Evolutionary conservation across 2,113 vertebrate genomes (phyloP), one percentile per base, ranked within the genome.

Genomic region (Hiodon alosoides): DNA sequence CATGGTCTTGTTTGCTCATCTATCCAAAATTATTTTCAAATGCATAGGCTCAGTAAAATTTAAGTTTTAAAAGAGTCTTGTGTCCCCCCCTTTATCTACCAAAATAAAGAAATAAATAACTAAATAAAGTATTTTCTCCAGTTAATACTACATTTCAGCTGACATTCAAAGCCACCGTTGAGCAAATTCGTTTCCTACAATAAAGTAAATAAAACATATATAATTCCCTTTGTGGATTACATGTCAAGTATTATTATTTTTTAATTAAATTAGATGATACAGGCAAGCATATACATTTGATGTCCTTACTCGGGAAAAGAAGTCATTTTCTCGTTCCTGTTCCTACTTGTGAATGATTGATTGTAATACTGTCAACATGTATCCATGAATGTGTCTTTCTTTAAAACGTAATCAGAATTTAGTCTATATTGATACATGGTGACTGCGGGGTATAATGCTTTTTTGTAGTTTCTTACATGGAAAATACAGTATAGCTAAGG

Each of bases 401-500:
- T 31, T 31, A 31, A 31, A 65, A 65, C 16, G 17, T 2, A 5
- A 51, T 48, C 51, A 50, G 13, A 72, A 62, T 51, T 51, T 3
- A 47, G 51, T 48, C 9, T 14, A 52, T 4, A 51, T 7, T 5
- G 7, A 55, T 51, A 73, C 7, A 47, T 73, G 14, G 5, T 46
- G 11, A 66, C 51, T 53, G 5, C 46, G 46, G 14, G 53, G 65
- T 53, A 65, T 46, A 66, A 66, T 74, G 16, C 16, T 48, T 16
- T 4, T 58, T 11, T 73, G 13, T 2, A 50, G 50, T n/a, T 72
- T 60, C 48, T 16, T 64, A 53, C 13, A 53, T 13, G 13, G n/a
- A 51, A 7, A 55, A 55, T 55, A 31, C 50, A 54, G n/a, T 53
- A 64, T 64, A 51, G 17, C 72, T 74, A 74, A 74, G 72, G 72